Conservation (phyloP, 2,113 vertebrate species). For the Brienomyrus brachyistius region DNA sequence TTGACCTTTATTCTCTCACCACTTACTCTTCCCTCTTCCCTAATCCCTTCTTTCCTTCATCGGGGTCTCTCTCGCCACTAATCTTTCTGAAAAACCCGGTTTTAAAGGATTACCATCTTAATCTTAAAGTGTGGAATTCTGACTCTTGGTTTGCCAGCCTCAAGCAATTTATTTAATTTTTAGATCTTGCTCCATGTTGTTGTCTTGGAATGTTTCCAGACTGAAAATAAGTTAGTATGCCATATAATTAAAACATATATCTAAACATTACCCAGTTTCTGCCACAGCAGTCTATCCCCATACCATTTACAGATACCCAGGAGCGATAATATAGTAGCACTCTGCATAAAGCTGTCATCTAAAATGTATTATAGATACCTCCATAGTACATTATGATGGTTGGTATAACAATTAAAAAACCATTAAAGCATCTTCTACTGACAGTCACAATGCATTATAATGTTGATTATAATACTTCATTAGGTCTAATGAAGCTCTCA, state of each 20-base stretch:
- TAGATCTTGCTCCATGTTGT: not conserved
- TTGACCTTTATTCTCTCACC: not conserved
- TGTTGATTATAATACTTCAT: not conserved
- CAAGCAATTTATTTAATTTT: not conserved
- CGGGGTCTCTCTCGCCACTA: not conserved
- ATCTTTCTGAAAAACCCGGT: not conserved
- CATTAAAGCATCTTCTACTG: not conserved
- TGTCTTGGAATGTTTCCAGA: not conserved
- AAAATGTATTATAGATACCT: not conserved
- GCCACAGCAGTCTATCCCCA: not conserved
- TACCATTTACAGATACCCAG: not conserved
- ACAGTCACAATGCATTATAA: not conserved
- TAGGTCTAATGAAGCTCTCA: not conserved
- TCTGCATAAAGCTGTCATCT: not conserved
- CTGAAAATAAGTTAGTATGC: not conserved
- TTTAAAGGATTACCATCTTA: conserved; percentile 14
- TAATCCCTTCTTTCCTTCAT: not conserved
- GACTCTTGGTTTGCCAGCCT: not conserved
- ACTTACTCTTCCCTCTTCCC: not conserved
- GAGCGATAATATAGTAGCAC: not conserved
- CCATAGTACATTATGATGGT: not conserved
- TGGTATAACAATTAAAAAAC: not conserved
- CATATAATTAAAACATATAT: not conserved
- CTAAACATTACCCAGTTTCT: not conserved
- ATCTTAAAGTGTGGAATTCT: not conserved